phyloP scores from a whole-genome alignment of 2,888 invertebrate species.

The Oegoconia quadripuncta region DNA sequence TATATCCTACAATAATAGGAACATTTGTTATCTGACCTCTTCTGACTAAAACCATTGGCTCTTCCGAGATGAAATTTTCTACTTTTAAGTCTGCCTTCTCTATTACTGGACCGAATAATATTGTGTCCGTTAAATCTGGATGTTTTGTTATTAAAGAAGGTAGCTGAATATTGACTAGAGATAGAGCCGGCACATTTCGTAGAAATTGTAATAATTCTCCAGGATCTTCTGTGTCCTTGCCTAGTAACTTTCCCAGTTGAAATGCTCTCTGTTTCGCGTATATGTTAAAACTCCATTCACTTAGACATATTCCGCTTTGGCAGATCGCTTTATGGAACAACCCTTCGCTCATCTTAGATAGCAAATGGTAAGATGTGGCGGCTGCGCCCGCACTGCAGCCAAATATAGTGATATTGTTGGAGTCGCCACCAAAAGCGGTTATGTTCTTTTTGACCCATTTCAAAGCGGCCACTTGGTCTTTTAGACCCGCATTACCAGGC shows the following conservation, averaged over 20 bases:
- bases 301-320: constrained; percentile 70
- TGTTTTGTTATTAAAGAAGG: constrained; percentile 41
- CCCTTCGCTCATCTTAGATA: constrained; percentile 63
- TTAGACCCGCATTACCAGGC: constrained; percentile 70
- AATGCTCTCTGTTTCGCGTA: constrained; percentile 58
- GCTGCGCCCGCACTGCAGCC: constrained; percentile 72
- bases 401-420: constrained; percentile 63
- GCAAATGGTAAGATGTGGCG: constrained; percentile 54
- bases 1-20: constrained; percentile 63
- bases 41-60: constrained; percentile 44
- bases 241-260: constrained; percentile 61
- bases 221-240: constrained; percentile 56
- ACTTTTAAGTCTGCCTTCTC: constrained; percentile 48
- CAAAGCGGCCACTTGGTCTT: constrained; percentile 72
- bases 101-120: constrained; percentile 65
- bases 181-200: constrained; percentile 42
- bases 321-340: constrained; percentile 70
- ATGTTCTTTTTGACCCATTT: constrained; percentile 70
- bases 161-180: constrained; percentile 53
- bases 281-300: constrained; percentile 62
- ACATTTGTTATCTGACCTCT: constrained; percentile 49
- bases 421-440: constrained; percentile 59
- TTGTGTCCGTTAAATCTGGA: constrained; percentile 50
- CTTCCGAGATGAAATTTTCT: constrained; percentile 51
- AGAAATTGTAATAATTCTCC: constrained; percentile 55